Evolutionary conservation across 2,113 vertebrate genomes (phyloP).

Genomic region (Spea multiplicata): DNA sequence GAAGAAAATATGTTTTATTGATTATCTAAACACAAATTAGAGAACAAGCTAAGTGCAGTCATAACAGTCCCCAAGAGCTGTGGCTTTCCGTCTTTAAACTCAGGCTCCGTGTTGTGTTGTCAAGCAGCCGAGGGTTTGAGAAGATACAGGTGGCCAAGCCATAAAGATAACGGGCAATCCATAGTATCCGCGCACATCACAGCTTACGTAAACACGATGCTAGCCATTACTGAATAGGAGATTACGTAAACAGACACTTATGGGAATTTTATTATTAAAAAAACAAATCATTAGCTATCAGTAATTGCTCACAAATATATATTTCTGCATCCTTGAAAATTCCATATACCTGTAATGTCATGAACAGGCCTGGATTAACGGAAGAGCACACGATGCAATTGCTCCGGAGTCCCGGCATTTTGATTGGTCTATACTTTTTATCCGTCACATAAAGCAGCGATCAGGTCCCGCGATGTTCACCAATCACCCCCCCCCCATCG

Average conservation of each 20-base stretch:
- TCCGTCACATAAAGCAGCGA: too few relatives aligned
- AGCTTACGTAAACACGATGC: not conserved
- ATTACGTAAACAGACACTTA: conserved; percentile 3
- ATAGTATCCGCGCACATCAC: not conserved
- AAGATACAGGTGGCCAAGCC: conserved; percentile 28
- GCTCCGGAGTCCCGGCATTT: too few relatives aligned
- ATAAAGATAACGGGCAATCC: conserved; percentile 30
- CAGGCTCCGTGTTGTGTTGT: not conserved
- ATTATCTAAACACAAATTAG: not conserved
- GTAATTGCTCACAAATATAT: conserved; percentile 5
- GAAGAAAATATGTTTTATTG: too few relatives aligned
- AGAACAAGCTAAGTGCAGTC: not conserved
- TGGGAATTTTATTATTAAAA: not conserved
- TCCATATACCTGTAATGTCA: too few relatives aligned
- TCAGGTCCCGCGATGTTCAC: too few relatives aligned
- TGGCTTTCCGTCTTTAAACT: not conserved
- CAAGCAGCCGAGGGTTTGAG: conserved; percentile 8
- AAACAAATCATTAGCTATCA: not conserved
- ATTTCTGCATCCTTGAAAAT: not conserved
- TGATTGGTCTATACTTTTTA: too few relatives aligned
- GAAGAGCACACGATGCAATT: too few relatives aligned
- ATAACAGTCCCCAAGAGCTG: not conserved
- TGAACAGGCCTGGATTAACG: too few relatives aligned
- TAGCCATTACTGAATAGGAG: not conserved
- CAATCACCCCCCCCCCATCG: too few relatives aligned